Conservation (phyloP, 1,140 invertebrate species). For the Drosophila sulfurigaster region DNA sequence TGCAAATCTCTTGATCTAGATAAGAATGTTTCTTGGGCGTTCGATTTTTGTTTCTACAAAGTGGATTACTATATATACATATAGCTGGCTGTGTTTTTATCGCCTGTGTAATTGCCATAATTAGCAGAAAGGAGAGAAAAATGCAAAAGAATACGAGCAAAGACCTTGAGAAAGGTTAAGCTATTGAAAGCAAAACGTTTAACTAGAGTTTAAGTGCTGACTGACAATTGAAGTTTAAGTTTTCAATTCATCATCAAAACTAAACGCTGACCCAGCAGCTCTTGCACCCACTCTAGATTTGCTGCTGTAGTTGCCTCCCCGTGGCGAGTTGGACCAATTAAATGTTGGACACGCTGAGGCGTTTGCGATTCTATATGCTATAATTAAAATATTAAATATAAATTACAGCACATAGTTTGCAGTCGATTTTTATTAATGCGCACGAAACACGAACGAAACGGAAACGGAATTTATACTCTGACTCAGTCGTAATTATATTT, state of each 20-base stretch:
- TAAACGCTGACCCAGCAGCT: neutral
- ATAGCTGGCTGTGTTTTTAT: slow-evolving; percentile 52
- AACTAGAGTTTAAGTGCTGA: slow-evolving; percentile 16
- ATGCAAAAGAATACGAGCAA: neutral
- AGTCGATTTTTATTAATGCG: slow-evolving; percentile 48
- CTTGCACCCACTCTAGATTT: slow-evolving; percentile 50
- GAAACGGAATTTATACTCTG: slow-evolving; percentile 31
- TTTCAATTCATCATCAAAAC: slow-evolving; percentile 22
- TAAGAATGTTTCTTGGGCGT: slow-evolving; percentile 58
- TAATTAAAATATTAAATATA: slow-evolving; percentile 77
- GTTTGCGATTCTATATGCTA: slow-evolving; percentile 46
- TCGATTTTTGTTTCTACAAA: slow-evolving; percentile 5
- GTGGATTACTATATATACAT: slow-evolving; percentile 26
- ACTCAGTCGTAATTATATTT: slow-evolving; percentile 34
- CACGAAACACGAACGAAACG: slow-evolving; percentile 56
- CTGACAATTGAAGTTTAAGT: slow-evolving; percentile 4
- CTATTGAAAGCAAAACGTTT: slow-evolving; percentile 43
- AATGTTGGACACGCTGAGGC: slow-evolving; percentile 39
- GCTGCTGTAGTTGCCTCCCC: slow-evolving; percentile 6
- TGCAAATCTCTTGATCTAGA: slow-evolving; percentile 72
- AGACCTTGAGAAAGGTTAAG: slow-evolving; percentile 71
- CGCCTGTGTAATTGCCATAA: slow-evolving; percentile 78
- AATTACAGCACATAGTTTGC: slow-evolving; percentile 41
- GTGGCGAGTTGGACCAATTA: slow-evolving; percentile 52
- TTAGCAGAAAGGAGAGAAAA: slow-evolving; percentile 43